Conservation (phyloP, 1,140 invertebrate genomes). For the Drosophila micromelanica region DNA sequence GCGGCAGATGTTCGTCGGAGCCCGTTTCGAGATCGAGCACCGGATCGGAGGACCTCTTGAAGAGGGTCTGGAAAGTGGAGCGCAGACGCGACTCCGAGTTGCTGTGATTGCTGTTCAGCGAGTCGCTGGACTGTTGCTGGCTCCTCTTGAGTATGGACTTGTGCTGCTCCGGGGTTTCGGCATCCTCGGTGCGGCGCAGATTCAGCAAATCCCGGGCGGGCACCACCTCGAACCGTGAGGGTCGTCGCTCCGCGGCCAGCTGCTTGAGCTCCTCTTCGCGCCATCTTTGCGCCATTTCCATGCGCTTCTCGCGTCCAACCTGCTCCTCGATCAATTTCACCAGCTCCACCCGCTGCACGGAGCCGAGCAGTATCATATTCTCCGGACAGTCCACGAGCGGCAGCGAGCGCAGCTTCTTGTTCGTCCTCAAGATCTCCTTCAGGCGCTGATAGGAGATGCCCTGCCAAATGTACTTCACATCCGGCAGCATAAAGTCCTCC, state of each 20-base stretch:
- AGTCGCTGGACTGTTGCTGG: slow-evolving; percentile 87
- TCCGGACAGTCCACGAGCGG: slow-evolving; percentile 95
- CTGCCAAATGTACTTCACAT: slow-evolving; percentile 96
- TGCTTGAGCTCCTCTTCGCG: slow-evolving; percentile 83
- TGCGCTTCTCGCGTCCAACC: slow-evolving; percentile 92
- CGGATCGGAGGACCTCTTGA: slow-evolving; percentile 92
- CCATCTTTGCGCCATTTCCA: slow-evolving; percentile 89
- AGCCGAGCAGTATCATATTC: slow-evolving; percentile 97
- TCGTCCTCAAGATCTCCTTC: slow-evolving; percentile 90
- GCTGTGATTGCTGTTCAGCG: slow-evolving; percentile 89
- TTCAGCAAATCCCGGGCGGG: slow-evolving; percentile 87
- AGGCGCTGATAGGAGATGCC: slow-evolving; percentile 94
- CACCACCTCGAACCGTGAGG: slow-evolving; percentile 88
- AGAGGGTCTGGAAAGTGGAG: slow-evolving; percentile 94
- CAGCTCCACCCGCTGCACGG: slow-evolving; percentile 94
- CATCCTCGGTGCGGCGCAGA: slow-evolving; percentile 73
- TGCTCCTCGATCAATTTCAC: slow-evolving; percentile 95
- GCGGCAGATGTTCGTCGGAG: slow-evolving; percentile 42
- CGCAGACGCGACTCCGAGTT: slow-evolving; percentile 90
- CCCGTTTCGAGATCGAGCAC: slow-evolving; percentile 87
- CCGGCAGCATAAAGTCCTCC: slow-evolving; percentile 97
- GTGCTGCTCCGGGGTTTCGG: slow-evolving; percentile 78
- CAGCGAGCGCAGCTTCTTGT: slow-evolving; percentile 89
- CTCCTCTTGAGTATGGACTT: slow-evolving; percentile 97
- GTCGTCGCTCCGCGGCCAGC: slow-evolving; percentile 85